Base-by-base conservation (phyloP, 2,888 invertebrate genomes). In the Campopleginae sp. region DNA sequence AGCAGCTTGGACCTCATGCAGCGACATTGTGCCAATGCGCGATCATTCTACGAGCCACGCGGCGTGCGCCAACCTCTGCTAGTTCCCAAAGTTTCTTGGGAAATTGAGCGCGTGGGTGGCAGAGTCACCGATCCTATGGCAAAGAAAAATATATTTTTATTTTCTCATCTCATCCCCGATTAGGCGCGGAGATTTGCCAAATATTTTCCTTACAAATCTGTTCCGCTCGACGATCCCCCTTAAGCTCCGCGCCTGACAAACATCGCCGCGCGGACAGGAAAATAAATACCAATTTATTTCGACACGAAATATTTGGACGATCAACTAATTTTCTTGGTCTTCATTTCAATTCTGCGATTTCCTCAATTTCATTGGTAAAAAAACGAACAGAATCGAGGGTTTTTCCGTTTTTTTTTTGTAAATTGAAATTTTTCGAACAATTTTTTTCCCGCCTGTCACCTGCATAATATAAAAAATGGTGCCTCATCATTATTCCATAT, bases 1-100 rank as follows among this genome's bases (percentile, higher is more conserved):
- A 89, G 92, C 93, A 92, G 92, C 92, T 93, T 79, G 90, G 92
- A 92, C 92, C 92, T 90, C 93, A 93, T 93, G 92, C 91, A 86
- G 92, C 19, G 93, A 87, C 89, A 92, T 93, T 93, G 93, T 93
- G 91, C 88, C 88, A 91, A 89, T 88, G 87, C 86, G 88, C 82
- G 81, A 88, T 88, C 89, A 91, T 91, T 86, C 89, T n/a, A 89
- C 86, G 84, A 80, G 82, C 80, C 58, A 76, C 79, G 65, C 71
- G 81, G 86, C 80, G 84, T 48, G 83, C 76, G 81, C 84, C 85
- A 86, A 88, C 83, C 8, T n/a, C 38, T 38, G 10, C 8, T n/a
- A 82, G 82, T 88, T 88, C 88, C 87, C 84, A 82, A 44, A 80
- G 77, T 89, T 91, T 80, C 89, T 88, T 83, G 88, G 87, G 88